Evolutionary conservation across 2,797 vertebrate species (phyloP).

Genomic region (Euphonia xanthogaster): DNA sequence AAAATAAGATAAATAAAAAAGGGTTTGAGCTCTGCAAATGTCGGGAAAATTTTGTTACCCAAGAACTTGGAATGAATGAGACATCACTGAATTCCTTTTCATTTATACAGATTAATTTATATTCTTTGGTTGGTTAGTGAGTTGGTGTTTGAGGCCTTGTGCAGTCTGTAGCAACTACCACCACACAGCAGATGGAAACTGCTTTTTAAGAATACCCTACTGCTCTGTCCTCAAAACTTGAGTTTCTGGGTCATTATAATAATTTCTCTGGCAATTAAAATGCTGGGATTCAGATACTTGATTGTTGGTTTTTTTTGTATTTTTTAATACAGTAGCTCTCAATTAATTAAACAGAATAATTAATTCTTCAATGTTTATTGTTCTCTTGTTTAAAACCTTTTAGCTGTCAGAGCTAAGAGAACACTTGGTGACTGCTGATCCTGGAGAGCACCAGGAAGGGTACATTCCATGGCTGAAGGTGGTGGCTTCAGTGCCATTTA

Average conservation of each 20-base stretch:
- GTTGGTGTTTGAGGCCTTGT: neutral
- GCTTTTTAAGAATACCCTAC: neutral
- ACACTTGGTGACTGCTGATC: neutral
- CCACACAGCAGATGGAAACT: neutral
- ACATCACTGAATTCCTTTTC: neutral
- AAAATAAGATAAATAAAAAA: neutral
- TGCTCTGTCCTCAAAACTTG: neutral
- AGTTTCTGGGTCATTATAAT: neutral
- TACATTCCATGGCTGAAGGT: neutral
- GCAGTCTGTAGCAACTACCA: neutral
- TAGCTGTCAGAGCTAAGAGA: neutral
- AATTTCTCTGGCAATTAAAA: neutral
- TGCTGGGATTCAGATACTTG: neutral
- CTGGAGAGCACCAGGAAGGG: neutral
- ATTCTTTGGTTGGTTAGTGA: neutral
- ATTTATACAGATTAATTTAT: neutral
- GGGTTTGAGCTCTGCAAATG: neutral
- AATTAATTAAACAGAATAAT: neutral
- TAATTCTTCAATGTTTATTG: neutral
- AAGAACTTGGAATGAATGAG: neutral
- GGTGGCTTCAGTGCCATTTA: neutral
- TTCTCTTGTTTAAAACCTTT: neutral
- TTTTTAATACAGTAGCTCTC: neutral
- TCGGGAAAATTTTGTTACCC: neutral
- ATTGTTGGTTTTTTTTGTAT: rapidly evolving